Evolutionary conservation across 1,140 invertebrate genomes (phyloP).

Genomic region (Eupristina koningsbergeri): DNA sequence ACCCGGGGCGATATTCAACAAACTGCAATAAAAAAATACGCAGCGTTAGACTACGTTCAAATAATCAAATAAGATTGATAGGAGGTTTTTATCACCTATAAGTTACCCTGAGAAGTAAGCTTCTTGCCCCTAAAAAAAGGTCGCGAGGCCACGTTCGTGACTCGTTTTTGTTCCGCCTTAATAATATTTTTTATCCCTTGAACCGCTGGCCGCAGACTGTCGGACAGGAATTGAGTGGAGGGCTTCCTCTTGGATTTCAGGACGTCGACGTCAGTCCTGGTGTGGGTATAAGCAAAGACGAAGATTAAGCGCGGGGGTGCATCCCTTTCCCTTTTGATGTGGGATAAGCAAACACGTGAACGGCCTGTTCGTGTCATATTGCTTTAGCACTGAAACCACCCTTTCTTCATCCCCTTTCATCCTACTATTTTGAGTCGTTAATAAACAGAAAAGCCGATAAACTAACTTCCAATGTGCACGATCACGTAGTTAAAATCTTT

Average conservation of each 20-base stretch:
- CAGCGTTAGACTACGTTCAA: background rate
- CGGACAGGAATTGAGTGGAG: no score
- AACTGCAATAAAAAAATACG: background rate
- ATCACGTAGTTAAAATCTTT: conserved; percentile 12
- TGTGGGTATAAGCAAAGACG: conserved; percentile 54
- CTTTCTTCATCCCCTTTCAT: background rate
- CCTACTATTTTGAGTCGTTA: conserved; percentile 9
- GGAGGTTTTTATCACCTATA: no score
- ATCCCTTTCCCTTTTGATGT: conserved; percentile 66
- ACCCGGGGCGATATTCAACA: no score
- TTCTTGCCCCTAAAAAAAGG: background rate
- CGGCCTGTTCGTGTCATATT: conserved; percentile 49
- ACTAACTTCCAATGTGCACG: background rate
- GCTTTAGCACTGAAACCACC: background rate
- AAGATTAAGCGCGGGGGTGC: conserved; percentile 59
- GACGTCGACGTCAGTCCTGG: conserved; percentile 24
- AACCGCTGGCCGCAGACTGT: background rate
- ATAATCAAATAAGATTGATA: no score
- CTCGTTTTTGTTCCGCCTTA: background rate
- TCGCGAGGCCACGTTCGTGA: background rate
- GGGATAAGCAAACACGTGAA: conserved; percentile 64
- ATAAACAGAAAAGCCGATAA: conserved; percentile 13
- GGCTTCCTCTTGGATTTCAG: background rate
- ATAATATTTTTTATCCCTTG: background rate
- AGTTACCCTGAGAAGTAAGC: background rate